Evolutionary conservation across 2,888 invertebrate genomes (phyloP).

Genomic region (Girardia tigrina): DNA sequence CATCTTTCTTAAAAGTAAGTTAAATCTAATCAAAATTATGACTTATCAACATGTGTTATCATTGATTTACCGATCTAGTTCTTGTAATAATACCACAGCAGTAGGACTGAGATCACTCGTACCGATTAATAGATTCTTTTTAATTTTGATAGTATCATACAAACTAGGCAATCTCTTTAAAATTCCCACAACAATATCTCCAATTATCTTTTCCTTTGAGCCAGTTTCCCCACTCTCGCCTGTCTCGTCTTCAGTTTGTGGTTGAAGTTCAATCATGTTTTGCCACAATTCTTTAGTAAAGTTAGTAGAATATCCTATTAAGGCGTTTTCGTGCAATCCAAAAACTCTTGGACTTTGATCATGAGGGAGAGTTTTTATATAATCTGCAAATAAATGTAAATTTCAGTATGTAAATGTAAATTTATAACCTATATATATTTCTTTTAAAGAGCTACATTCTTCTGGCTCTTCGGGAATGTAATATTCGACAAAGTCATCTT

Average conservation of each 20-base stretch:
- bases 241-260: slow-evolving; percentile 32
- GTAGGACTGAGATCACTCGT: slow-evolving; percentile 29
- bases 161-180: slow-evolving; percentile 32
- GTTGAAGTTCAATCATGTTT: slow-evolving; percentile 36
- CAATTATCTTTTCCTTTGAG: slow-evolving; percentile 27
- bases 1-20: slow-evolving; percentile 29
- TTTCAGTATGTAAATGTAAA: neutral
- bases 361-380: slow-evolving; percentile 36
- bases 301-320: slow-evolving; percentile 37
- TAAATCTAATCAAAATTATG: slow-evolving; percentile 24
- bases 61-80: slow-evolving; percentile 35
- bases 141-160: slow-evolving; percentile 30
- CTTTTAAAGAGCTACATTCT: slow-evolving; percentile 28
- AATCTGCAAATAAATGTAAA: slow-evolving; percentile 25
- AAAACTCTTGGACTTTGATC: slow-evolving; percentile 36
- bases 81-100: slow-evolving; percentile 35
- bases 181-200: slow-evolving; percentile 35
- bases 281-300: slow-evolving; percentile 37
- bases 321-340: slow-evolving; percentile 36
- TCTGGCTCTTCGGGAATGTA: slow-evolving; percentile 34
- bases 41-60: neutral
- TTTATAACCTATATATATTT: slow-evolving; percentile 32
- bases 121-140: slow-evolving; percentile 23
- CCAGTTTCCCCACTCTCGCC: neutral
- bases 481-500: slow-evolving; percentile 33